Conservation (phyloP, 2,888 invertebrate genomes). For the Aspidapion aeneum region DNA sequence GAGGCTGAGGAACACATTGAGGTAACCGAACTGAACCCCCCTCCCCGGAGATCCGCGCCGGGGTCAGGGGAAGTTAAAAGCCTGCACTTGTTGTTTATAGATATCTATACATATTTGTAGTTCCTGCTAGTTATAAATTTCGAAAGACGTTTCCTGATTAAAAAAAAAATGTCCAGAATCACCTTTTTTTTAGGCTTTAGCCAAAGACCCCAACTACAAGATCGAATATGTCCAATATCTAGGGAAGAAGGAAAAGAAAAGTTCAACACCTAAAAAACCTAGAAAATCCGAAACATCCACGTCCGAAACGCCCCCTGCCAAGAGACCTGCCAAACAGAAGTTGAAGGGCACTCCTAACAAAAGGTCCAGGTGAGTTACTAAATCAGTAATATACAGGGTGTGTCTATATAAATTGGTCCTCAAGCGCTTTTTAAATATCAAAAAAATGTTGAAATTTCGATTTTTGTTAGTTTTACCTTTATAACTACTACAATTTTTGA, state of each 20-base stretch:
- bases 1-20: slow-evolving; percentile 23
- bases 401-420: too few species aligned
- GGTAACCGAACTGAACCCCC: background rate
- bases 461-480: too few species aligned
- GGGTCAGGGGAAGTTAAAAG: too few species aligned
- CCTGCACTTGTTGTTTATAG: too few species aligned
- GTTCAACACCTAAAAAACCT: slow-evolving; percentile 16
- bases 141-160: too few species aligned
- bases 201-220: slow-evolving; percentile 21
- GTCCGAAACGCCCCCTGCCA: too few species aligned
- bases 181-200: slow-evolving; percentile 13
- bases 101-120: background rate
- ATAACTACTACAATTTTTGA: too few species aligned
- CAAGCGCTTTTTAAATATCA: too few species aligned
- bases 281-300: slow-evolving; percentile 8
- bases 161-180: too few species aligned
- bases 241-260: slow-evolving; percentile 13
- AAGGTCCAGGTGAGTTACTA: background rate
- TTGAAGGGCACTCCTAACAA: background rate
- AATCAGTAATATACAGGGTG: too few species aligned
- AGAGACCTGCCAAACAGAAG: background rate
- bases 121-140: too few species aligned
- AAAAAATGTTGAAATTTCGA: too few species aligned
- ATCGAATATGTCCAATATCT: slow-evolving; percentile 21
- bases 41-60: background rate